Conservation (phyloP, 2,888 invertebrate species). For the Cataglyphis rosenhaueri region DNA sequence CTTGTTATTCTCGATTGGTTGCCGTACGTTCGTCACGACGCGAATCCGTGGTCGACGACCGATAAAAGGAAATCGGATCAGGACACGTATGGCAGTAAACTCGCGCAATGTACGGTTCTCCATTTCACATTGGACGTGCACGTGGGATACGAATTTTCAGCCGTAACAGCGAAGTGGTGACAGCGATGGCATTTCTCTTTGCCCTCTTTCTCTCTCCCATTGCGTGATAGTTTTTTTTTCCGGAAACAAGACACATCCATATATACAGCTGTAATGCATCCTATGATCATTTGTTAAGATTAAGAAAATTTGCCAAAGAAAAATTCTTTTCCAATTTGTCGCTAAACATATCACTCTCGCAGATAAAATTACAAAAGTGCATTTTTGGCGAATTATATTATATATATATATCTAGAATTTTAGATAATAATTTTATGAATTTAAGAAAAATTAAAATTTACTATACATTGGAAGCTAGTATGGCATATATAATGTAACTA, state of each 20-base stretch:
- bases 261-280: not conserved
- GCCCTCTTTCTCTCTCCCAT: not conserved
- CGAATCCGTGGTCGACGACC: conserved; percentile 46
- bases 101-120: conserved; percentile 42
- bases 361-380: not conserved
- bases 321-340: not conserved
- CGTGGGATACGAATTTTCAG: conserved; percentile 41
- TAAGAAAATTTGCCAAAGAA: not conserved
- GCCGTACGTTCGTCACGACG: conserved; percentile 41
- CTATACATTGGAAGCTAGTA: not conserved
- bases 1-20: conserved; percentile 46
- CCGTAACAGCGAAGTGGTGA: conserved; percentile 25
- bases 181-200: conserved; percentile 24
- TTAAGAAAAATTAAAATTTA: not conserved
- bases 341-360: not conserved
- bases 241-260: not conserved
- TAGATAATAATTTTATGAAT: not conserved
- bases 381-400: not conserved
- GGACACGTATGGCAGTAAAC: conserved; percentile 56
- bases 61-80: conserved; percentile 69
- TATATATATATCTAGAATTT: not conserved
- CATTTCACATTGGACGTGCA: conserved; percentile 38
- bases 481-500: too few relatives aligned
- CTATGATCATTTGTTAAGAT: not conserved
- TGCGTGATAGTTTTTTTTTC: conserved; percentile 11